Evolutionary conservation across 2,113 vertebrate species (phyloP).

Genomic region (Laticauda colubrina): DNA sequence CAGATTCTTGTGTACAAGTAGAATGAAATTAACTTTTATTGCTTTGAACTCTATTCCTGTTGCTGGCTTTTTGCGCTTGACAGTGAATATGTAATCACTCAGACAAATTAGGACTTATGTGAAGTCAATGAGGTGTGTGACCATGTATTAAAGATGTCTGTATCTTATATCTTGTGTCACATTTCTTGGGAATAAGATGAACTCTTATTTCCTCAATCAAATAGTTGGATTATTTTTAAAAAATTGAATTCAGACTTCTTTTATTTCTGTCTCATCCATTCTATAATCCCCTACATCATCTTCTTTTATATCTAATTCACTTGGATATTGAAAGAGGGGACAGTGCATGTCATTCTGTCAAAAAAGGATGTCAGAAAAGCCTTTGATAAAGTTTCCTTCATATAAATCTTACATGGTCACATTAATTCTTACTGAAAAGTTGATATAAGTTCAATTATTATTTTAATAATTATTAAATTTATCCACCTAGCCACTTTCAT

Average conservation of each 20-base stretch:
- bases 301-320: background rate
- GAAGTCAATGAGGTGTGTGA: background rate
- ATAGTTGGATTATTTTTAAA: background rate
- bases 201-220: background rate
- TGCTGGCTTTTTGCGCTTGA: background rate
- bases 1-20: background rate
- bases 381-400: background rate
- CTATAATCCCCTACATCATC: background rate
- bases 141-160: background rate
- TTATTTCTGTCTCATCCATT: background rate
- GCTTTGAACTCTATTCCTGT: background rate
- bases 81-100: no score
- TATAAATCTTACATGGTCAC: background rate
- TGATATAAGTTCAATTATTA: background rate
- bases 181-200: background rate
- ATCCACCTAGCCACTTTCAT: background rate
- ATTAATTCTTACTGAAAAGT: background rate
- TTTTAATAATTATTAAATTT: background rate
- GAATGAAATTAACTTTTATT: background rate
- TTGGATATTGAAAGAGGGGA: background rate
- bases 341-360: background rate
- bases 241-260: background rate
- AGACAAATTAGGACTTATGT: background rate
- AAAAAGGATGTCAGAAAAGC: background rate
- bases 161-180: background rate